Evolutionary conservation across 2,888 invertebrate genomes (phyloP).

Genomic region (Clanis bilineata): DNA sequence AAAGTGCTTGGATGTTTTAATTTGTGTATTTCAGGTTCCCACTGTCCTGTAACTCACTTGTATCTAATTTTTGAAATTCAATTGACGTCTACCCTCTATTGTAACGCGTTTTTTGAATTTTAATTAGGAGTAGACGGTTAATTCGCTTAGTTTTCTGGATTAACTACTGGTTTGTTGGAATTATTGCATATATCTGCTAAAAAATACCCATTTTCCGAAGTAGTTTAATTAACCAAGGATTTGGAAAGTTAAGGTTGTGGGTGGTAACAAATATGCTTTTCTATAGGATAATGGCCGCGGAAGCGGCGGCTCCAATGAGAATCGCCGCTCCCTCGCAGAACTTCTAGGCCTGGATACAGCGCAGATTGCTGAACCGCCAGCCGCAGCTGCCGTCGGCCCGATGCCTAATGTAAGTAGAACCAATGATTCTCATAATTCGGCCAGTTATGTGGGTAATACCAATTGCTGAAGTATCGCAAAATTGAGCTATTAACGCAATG

Average conservation of each 20-base stretch:
- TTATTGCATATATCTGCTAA: too few relatives aligned
- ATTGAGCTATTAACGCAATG: not conserved
- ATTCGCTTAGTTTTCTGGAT: not conserved
- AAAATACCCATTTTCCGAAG: not conserved
- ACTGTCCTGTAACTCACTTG: too few relatives aligned
- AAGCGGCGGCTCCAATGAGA: conserved; percentile 58
- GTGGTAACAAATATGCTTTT: too few relatives aligned
- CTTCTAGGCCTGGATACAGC: conserved; percentile 53
- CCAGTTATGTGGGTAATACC: too few relatives aligned
- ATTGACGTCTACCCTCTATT: not conserved
- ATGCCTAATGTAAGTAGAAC: conserved; percentile 53
- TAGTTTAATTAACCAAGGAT: too few relatives aligned
- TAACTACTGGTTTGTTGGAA: not conserved
- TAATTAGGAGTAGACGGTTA: not conserved
- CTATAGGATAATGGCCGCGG: conserved; percentile 63
- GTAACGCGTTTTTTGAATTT: not conserved
- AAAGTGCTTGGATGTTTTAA: not conserved
- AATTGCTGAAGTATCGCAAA: too few relatives aligned
- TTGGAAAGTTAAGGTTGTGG: too few relatives aligned
- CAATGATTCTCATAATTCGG: not conserved
- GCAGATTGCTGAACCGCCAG: conserved; percentile 42
- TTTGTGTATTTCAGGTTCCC: not conserved
- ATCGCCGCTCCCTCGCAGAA: conserved; percentile 60
- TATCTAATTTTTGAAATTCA: not conserved
- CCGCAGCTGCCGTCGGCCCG: conserved; percentile 38